phyloP scores from a whole-genome alignment of 2,797 vertebrate genomes.

The Tadarida brasiliensis region DNA sequence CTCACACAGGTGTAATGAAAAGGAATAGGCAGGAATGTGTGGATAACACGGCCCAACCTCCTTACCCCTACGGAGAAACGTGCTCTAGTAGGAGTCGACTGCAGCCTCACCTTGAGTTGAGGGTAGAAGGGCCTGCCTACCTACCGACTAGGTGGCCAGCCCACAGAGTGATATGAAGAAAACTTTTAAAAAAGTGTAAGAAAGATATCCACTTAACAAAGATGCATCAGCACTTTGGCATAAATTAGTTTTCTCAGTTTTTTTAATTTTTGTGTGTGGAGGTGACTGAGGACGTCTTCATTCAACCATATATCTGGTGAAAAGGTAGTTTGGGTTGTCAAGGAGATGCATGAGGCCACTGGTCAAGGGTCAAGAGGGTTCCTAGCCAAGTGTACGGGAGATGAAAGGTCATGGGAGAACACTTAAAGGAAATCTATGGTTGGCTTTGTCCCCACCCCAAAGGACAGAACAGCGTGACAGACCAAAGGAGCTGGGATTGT shows the following conservation, averaged over 20 bases:
- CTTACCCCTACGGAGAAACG: background rate
- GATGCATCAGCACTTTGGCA: background rate
- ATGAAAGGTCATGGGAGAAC: background rate
- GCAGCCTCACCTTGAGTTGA: background rate
- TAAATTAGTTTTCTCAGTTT: background rate
- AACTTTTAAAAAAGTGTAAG: background rate
- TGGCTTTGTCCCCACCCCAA: background rate
- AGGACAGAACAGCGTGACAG: background rate
- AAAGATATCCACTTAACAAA: constrained; percentile 5
- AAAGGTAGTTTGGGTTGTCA: background rate
- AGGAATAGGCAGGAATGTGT: background rate
- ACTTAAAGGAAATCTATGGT: background rate
- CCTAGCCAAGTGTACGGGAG: background rate
- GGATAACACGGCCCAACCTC: background rate
- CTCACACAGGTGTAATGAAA: background rate
- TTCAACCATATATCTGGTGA: background rate
- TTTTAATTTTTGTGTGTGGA: background rate
- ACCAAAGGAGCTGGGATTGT: background rate
- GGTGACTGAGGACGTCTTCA: background rate
- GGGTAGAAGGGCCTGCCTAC: background rate
- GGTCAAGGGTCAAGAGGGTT: background rate
- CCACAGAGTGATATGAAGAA: background rate
- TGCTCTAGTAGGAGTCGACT: background rate
- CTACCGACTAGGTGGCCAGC: background rate
- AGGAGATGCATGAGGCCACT: background rate